Evolutionary conservation across 2,888 invertebrate genomes (phyloP), one percentile per base, ranked within the genome.

Genomic region (Dolichopus griseipennis): DNA sequence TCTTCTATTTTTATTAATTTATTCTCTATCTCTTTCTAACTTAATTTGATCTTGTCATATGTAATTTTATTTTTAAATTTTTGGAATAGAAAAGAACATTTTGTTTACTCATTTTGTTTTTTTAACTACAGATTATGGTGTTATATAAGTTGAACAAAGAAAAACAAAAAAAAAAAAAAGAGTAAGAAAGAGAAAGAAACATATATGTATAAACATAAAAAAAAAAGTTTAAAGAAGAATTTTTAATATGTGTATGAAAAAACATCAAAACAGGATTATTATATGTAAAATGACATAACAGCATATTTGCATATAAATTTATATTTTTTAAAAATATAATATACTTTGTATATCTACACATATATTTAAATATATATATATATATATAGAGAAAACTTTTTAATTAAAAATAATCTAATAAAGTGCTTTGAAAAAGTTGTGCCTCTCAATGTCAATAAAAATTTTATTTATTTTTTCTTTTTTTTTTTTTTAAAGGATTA

Each of bases 51-150:
- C 15, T 41, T 41, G 41, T 41, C 15, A 12, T 41, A 12, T 41
- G 3, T 15, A 6, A 6, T 41, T 41, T 15, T 41, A 4, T 27
- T 27, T 41, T 41, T 41, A 1, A 12, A 9, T 9, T 41, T 15
- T 41, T 41, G 15, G 8, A 52, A 18, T 52, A 52, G 18, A 52
- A 52, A 52, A 52, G 52, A 52, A 52, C 52, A 52, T 52, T 52
- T 52, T 52, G 52, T 52, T 52, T 52, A 52, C 52, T 18, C 52
- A 52, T 52, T 52, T 52, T 52, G 15, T 52, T 52, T 52, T n/a
- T 52, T 52, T 52, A 52, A 52, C 52, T 52, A 52, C 52, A 52
- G 52, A 52, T 52, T 52, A 52, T 52, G 52, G 52, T 52, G 52
- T 52, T 52, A 52, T 52, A 52, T 52, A 15, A 52, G 52, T 52